These are phyloP conservation scores for Aplochiton taeniatus DNA, from an alignment of 2,797 vertebrate genomes.

Conservation along the genomic window DNA sequence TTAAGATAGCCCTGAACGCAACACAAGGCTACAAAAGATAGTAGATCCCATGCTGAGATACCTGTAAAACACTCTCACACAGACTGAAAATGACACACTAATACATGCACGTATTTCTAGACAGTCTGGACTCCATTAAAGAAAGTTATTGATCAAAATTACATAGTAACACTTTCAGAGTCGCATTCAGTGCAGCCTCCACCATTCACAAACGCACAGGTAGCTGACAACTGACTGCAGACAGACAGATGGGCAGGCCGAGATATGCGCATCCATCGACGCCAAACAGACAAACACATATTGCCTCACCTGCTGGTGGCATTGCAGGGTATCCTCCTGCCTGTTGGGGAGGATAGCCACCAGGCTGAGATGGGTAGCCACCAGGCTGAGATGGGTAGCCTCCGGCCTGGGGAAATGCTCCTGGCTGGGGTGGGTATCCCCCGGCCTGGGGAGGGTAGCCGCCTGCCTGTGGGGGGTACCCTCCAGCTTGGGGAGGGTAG, in stretches of 20 bases:
- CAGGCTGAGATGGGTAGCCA: slow-evolving; percentile 43
- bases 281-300: background rate
- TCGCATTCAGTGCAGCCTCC: no score
- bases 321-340: slow-evolving; percentile 74
- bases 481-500: slow-evolving; percentile 61
- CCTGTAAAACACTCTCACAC: no score
- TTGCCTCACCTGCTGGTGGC: slow-evolving; percentile 80
- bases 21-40: no score
- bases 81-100: no score
- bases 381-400: slow-evolving; percentile 41
- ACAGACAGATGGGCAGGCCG: background rate
- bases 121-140: no score
- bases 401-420: slow-evolving; percentile 40
- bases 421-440: slow-evolving; percentile 47
- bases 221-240: no score
- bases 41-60: no score
- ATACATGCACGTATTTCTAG: no score
- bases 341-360: slow-evolving; percentile 21
- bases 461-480: slow-evolving; percentile 50
- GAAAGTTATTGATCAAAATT: no score
- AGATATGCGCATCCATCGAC: background rate
- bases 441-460: slow-evolving; percentile 50
- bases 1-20: no score
- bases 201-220: no score
- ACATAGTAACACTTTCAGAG: no score